Evolutionary conservation across 2,797 vertebrate genomes (phyloP).

Genomic region (Oophaga sylvatica): DNA sequence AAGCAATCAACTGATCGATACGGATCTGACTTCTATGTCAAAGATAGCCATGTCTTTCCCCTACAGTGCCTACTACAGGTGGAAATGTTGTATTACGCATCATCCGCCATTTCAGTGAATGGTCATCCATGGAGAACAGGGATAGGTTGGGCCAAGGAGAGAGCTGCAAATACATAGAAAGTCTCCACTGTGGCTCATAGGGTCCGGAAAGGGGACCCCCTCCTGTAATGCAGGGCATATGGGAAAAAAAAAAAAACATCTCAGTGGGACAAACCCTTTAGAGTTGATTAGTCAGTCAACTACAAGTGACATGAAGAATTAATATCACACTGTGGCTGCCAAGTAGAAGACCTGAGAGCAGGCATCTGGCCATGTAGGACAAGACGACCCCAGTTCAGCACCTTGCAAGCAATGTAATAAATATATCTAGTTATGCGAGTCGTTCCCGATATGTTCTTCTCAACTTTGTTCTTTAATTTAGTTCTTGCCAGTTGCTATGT

Average conservation of each 20-base stretch:
- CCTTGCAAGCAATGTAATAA: slow-evolving; percentile 5
- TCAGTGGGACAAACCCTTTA: neutral
- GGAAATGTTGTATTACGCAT: neutral
- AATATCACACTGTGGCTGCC: neutral
- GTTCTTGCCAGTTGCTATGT: slow-evolving; percentile 6
- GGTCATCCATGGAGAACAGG: neutral
- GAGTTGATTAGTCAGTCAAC: too few species aligned
- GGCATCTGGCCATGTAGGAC: neutral
- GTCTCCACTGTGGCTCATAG: neutral
- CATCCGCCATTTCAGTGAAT: neutral
- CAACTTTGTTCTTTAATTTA: neutral
- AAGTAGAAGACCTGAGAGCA: neutral
- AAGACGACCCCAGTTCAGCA: neutral
- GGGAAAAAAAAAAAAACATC: neutral
- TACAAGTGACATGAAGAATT: neutral
- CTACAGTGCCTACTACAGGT: too few species aligned
- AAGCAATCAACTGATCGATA: neutral
- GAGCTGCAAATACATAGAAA: neutral
- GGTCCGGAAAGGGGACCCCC: neutral
- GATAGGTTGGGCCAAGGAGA: neutral
- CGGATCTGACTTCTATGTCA: neutral
- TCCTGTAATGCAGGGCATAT: neutral
- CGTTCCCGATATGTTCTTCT: neutral
- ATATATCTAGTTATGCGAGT: slow-evolving; percentile 10
- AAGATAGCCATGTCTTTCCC: neutral